A percentile compares a stretch with the other conserved stretches of the same genome.
phyloP scores from a whole-genome alignment of 2,113 vertebrate genomes.

The Lepisosteus oculatus region DNA sequence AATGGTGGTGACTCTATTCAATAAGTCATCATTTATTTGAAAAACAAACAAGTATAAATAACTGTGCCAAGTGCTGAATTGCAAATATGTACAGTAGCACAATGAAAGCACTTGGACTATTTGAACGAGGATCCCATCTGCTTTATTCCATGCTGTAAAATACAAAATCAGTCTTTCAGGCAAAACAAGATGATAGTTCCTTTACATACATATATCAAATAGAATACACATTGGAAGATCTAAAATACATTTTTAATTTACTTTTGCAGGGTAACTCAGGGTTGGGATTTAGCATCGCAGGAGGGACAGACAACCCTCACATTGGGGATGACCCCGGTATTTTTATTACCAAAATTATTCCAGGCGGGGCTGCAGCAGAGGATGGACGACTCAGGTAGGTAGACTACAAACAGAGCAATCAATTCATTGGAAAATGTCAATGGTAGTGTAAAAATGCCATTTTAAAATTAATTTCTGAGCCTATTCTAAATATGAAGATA shows the following conservation, averaged over 20 bases:
- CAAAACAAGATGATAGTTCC: too few relatives aligned
- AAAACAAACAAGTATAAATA: slow-evolving; percentile 11
- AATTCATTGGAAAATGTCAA: too few relatives aligned
- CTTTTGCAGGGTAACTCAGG: slow-evolving; percentile 89
- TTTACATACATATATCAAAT: not conserved
- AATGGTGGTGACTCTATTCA: not conserved
- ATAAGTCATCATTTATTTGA: slow-evolving; percentile 3
- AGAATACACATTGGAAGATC: not conserved
- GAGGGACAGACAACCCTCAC: slow-evolving; percentile 95
- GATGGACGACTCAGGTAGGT: slow-evolving; percentile 90
- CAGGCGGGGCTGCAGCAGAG: slow-evolving; percentile 92
- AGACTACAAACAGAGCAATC: not conserved
- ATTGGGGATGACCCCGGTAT: slow-evolving; percentile 95
- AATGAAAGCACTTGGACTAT: not conserved
- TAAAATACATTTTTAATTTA: slow-evolving; percentile 12
- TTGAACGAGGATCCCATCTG: too few relatives aligned
- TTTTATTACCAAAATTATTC: slow-evolving; percentile 98
- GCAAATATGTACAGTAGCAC: not conserved
- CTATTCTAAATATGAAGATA: too few relatives aligned
- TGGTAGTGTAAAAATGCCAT: too few relatives aligned
- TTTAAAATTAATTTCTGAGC: too few relatives aligned
- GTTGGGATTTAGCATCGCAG: slow-evolving; percentile 93
- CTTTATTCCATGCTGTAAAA: too few relatives aligned
- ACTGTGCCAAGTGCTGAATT: slow-evolving; percentile 1
- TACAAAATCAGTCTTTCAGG: too few relatives aligned